These are phyloP conservation scores for Drosophila affinis DNA, from an alignment of 2,888 invertebrate species.

Conservation along the genomic window DNA sequence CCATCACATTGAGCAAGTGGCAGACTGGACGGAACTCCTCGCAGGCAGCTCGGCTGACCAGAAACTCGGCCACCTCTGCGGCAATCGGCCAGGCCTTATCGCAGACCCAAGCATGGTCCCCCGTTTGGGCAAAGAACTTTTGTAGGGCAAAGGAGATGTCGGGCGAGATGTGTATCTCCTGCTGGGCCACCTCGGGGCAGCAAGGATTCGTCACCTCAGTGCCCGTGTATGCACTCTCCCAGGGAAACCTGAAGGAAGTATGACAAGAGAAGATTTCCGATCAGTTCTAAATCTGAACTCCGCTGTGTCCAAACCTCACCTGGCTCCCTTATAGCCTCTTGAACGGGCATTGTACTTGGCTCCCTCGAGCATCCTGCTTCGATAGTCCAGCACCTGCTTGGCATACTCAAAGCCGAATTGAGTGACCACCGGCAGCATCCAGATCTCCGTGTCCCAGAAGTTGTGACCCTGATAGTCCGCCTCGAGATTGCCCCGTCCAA, in stretches of 20 bases:
- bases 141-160: conserved; percentile 85
- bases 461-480: conserved; percentile 85
- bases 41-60: conserved; percentile 85
- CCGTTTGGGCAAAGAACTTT: conserved; percentile 72
- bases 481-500: conserved; percentile 84
- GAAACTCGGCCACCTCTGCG: conserved; percentile 86
- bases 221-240: conserved; percentile 87
- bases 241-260: conserved; percentile 84
- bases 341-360: conserved; percentile 85
- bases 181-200: conserved; percentile 85
- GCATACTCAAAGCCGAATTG: conserved; percentile 85
- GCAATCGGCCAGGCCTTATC: conserved; percentile 85
- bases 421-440: conserved; percentile 86
- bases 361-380: conserved; percentile 84
- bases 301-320: conserved; percentile 16
- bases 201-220: conserved; percentile 86
- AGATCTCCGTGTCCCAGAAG: conserved; percentile 88
- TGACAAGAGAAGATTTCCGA: no score
- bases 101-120: conserved; percentile 78
- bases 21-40: conserved; percentile 84
- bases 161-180: conserved; percentile 86
- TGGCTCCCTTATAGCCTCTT: conserved; percentile 85
- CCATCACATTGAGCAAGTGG: conserved; percentile 85
- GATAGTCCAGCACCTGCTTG: conserved; percentile 85
- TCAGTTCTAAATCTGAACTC: background rate